phyloP scores from a whole-genome alignment of 2,113 vertebrate species.

The Sialia sialis region DNA sequence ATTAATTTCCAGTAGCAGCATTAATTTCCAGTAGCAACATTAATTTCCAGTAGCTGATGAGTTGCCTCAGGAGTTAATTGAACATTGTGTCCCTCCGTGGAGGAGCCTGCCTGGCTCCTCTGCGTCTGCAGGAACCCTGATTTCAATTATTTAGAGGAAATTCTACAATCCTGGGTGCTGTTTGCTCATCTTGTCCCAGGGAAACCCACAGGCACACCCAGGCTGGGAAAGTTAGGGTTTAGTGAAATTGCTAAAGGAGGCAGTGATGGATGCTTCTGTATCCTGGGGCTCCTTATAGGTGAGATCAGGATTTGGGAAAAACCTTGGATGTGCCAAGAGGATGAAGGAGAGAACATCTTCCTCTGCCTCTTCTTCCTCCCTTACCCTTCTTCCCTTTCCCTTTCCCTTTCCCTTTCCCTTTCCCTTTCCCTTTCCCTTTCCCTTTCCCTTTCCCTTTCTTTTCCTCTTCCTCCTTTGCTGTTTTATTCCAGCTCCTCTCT shows the following conservation, averaged over 20 bases:
- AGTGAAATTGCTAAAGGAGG: neutral
- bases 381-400: too few relatives aligned
- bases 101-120: neutral
- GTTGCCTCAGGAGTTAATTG: neutral
- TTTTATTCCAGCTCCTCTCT: neutral
- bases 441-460: accelerated
- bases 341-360: neutral
- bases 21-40: neutral
- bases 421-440: accelerated
- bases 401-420: accelerated
- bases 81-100: neutral
- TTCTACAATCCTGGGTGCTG: neutral
- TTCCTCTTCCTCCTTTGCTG: neutral
- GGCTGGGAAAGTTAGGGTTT: neutral
- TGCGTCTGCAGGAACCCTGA: neutral
- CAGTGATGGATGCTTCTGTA: neutral
- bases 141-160: neutral
- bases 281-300: accelerated
- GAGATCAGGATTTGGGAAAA: neutral
- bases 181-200: neutral
- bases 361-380: too few relatives aligned
- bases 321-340: neutral
- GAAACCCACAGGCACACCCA: neutral
- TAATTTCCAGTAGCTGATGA: neutral
- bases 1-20: neutral